phyloP scores from a whole-genome alignment of 2,113 vertebrate genomes.

The Callopanchax toddi region DNA sequence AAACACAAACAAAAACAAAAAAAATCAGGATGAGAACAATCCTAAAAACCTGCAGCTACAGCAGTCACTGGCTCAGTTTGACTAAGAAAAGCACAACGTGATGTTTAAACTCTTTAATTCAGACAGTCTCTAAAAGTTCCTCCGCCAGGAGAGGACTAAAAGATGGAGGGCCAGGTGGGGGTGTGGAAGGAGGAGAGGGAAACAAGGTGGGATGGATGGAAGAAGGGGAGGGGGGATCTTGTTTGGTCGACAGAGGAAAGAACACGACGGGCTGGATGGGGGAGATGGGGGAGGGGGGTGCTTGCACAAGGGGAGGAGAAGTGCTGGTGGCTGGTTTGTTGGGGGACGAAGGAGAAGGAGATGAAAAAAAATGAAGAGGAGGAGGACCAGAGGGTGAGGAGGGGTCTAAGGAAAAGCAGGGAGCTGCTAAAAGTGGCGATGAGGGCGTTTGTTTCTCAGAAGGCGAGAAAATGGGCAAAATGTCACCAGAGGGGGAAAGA shows the following conservation, averaged over 20 bases:
- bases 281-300: neutral
- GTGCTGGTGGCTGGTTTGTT: neutral
- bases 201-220: conserved; percentile 55
- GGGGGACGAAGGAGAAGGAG: conserved; percentile 20
- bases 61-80: conserved; percentile 59
- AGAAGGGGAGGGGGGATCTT: conserved; percentile 36
- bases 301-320: conserved; percentile 11
- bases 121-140: conserved; percentile 40
- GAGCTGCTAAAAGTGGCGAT: neutral
- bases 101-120: conserved; percentile 8
- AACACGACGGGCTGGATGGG: conserved; percentile 33
- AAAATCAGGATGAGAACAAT: neutral
- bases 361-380: neutral
- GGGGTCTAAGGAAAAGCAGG: conserved; percentile 5
- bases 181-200: conserved; percentile 66
- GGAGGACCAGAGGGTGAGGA: conserved; percentile 6
- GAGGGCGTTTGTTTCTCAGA: conserved; percentile 16
- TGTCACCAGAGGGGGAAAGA: conserved; percentile 25
- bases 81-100: conserved; percentile 22
- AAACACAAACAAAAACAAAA: conserved; percentile 11
- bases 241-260: conserved; percentile 34
- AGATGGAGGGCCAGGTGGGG: conserved; percentile 24
- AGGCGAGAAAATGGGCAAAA: conserved; percentile 10
- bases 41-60: conserved; percentile 7
- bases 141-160: conserved; percentile 16